Evolutionary conservation across 2,888 invertebrate species (phyloP).

Genomic region (Theretra japonica): DNA sequence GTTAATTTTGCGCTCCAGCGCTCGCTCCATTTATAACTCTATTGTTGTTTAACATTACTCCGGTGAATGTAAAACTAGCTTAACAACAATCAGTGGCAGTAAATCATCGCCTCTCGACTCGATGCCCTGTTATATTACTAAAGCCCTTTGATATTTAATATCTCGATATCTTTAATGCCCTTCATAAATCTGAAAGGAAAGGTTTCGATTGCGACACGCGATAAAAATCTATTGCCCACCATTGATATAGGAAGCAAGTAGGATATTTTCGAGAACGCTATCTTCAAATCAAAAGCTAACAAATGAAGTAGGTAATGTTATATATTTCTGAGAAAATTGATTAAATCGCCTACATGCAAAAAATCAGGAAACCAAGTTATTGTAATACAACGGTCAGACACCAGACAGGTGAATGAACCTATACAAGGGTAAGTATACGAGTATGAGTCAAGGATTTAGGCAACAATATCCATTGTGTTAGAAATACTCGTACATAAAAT

Average conservation of each 20-base stretch:
- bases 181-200: constrained; percentile 58
- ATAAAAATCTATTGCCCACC: constrained; percentile 50
- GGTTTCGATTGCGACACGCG: constrained; percentile 45
- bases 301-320: neutral
- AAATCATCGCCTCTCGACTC: constrained; percentile 49
- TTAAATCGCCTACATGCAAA: neutral
- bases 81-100: constrained; percentile 46
- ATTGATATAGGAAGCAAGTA: constrained; percentile 36
- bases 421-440: neutral
- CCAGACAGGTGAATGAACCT: constrained; percentile 15
- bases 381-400: neutral
- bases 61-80: constrained; percentile 36
- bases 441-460: too few relatives aligned
- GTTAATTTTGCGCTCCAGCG: constrained; percentile 2
- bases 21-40: constrained; percentile 15
- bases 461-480: too few relatives aligned
- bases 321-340: neutral
- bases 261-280: neutral
- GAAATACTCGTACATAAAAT: too few relatives aligned
- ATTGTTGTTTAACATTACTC: neutral
- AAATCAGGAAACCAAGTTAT: constrained; percentile 9
- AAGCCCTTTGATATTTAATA: constrained; percentile 59
- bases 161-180: constrained; percentile 59
- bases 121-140: constrained; percentile 36
- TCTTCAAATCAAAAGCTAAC: neutral